Percentiles rank a stretch among this genome's conserved stretches.
phyloP scores from a whole-genome alignment of 2,113 vertebrate genomes.

The Xenopus borealis region DNA sequence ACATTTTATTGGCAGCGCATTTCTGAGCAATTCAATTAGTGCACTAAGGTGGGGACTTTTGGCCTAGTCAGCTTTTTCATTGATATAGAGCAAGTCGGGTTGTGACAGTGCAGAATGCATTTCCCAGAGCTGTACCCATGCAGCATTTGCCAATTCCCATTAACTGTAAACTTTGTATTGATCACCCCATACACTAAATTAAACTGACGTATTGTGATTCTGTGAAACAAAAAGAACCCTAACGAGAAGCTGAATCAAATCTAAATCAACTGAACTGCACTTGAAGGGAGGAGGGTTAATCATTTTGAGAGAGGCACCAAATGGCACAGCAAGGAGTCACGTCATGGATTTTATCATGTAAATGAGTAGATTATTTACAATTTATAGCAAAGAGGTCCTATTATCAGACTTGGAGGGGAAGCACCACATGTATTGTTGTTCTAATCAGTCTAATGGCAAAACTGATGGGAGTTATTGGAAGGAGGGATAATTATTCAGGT shows the following conservation, averaged over 20 bases:
- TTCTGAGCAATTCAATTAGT: too few relatives aligned
- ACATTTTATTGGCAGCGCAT: too few relatives aligned
- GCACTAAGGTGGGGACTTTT: too few relatives aligned
- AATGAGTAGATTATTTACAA: not conserved
- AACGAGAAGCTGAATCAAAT: not conserved
- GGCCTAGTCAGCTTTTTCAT: too few relatives aligned
- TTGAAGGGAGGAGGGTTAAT: not conserved
- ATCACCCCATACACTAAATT: not conserved
- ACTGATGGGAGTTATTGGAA: too few relatives aligned
- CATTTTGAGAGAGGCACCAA: not conserved
- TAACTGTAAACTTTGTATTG: not conserved
- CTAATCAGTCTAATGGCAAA: not conserved
- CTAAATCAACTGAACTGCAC: not conserved
- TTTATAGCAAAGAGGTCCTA: not conserved
- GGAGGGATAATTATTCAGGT: too few relatives aligned
- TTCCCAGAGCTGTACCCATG: too few relatives aligned
- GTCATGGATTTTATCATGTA: not conserved
- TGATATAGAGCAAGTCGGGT: too few relatives aligned
- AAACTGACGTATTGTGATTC: constrained; percentile 1
- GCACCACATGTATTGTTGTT: not conserved
- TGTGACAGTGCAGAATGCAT: too few relatives aligned
- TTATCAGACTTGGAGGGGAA: not conserved
- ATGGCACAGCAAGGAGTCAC: not conserved
- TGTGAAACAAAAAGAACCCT: not conserved
- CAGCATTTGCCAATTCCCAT: not conserved